These are phyloP conservation scores for Periparus ater DNA, from an alignment of 2,797 vertebrate species.

Conservation along the genomic window DNA sequence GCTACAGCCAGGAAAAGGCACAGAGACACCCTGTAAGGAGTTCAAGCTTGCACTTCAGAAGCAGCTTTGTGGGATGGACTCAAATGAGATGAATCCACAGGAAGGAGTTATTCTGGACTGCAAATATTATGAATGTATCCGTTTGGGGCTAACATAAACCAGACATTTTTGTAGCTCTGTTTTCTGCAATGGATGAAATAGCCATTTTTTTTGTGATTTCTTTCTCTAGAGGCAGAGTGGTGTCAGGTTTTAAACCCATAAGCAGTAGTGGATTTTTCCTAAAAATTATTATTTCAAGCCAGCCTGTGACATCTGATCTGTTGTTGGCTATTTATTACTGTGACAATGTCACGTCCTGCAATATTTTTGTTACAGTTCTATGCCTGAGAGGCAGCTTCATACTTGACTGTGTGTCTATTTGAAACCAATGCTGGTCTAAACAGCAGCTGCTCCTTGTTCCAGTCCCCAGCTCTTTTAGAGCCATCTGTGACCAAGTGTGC, in stretches of 20 bases:
- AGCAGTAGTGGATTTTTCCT: neutral
- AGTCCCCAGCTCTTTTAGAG: neutral
- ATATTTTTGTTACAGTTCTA: neutral
- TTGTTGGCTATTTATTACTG: neutral
- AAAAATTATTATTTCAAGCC: neutral
- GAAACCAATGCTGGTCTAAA: neutral
- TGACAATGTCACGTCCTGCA: neutral
- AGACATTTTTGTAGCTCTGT: neutral
- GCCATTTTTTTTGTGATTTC: no score
- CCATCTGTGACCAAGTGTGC: neutral
- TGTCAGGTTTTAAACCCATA: neutral
- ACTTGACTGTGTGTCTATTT: neutral
- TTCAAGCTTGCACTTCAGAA: rapidly evolving
- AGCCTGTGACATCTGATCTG: neutral
- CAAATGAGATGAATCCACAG: neutral
- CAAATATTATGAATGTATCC: neutral
- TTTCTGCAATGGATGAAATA: neutral
- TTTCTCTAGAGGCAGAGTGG: neutral
- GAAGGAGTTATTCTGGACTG: neutral
- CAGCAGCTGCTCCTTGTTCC: neutral
- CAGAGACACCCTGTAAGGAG: neutral
- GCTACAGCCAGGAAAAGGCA: neutral
- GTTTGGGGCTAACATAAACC: neutral
- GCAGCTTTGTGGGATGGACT: neutral
- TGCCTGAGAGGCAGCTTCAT: neutral